Evolutionary conservation across 1,140 invertebrate species (phyloP).

Genomic region (Dinothrombium tinctorium): DNA sequence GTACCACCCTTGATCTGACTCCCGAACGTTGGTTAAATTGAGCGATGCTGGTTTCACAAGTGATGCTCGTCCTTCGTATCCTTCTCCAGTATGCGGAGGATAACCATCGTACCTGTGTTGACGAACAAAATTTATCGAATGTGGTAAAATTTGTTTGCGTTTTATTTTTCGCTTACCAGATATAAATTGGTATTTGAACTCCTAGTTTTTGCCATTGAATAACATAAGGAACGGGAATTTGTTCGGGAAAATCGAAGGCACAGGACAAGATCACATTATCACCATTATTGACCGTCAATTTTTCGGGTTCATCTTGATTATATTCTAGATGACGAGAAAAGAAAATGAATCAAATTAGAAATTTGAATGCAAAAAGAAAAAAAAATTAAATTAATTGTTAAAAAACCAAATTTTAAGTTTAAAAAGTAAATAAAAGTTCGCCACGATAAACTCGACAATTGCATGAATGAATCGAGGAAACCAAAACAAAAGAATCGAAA

Average conservation of each 20-base stretch:
- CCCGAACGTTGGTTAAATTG: conserved; percentile 72
- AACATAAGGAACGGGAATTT: conserved; percentile 44
- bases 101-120: conserved; percentile 52
- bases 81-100: conserved; percentile 71
- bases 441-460: no score
- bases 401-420: no score
- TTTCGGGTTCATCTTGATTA: neutral
- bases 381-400: no score
- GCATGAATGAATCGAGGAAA: no score
- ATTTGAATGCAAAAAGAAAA: no score
- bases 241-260: conserved; percentile 74
- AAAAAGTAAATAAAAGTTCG: no score
- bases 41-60: conserved; percentile 65
- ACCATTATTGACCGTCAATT: conserved; percentile 51
- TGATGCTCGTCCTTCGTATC: conserved; percentile 68
- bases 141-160: neutral
- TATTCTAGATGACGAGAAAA: no score
- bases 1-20: conserved; percentile 88
- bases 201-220: conserved; percentile 89
- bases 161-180: conserved; percentile 32
- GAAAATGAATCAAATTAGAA: no score
- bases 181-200: conserved; percentile 69
- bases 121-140: conserved; percentile 6
- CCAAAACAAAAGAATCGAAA: no score
- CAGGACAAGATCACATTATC: conserved; percentile 89